Percentiles rank a stretch among this genome's conserved stretches.
These are phyloP conservation scores for Serilophus lunatus DNA, from an alignment of 2,113 vertebrate genomes.

Conservation along the genomic window DNA sequence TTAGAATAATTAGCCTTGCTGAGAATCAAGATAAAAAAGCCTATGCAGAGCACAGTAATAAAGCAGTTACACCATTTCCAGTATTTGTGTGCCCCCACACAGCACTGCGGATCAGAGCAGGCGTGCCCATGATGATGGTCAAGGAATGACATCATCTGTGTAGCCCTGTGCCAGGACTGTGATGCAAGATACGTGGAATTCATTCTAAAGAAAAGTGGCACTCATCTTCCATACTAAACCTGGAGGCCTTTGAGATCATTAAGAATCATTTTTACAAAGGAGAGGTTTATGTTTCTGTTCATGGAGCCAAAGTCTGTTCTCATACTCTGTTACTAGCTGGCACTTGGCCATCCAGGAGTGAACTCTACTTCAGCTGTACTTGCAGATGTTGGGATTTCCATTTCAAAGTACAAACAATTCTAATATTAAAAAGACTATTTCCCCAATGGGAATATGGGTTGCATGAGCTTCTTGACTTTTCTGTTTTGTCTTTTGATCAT, in stretches of 20 bases:
- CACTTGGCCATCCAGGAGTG: constrained; percentile 22
- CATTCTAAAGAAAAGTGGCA: constrained; percentile 12
- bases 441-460: constrained; percentile 5
- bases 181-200: constrained; percentile 13
- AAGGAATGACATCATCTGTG: constrained; percentile 49
- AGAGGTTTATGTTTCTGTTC: neutral
- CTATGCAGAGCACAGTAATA: constrained; percentile 17
- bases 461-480: constrained; percentile 44
- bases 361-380: constrained; percentile 1
- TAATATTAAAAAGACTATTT: constrained; percentile 49
- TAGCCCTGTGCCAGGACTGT: constrained; percentile 33
- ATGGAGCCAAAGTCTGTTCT: constrained; percentile 11
- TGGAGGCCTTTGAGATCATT: constrained; percentile 14
- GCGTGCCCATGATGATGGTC: constrained; percentile 10
- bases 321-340: neutral
- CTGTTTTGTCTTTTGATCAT: constrained; percentile 8
- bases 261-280: constrained; percentile 2
- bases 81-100: neutral
- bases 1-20: constrained; percentile 57
- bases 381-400: constrained; percentile 52
- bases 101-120: constrained; percentile 27
- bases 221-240: constrained; percentile 7
- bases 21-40: constrained; percentile 44
- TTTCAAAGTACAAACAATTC: constrained; percentile 60
- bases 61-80: constrained; percentile 53